phyloP scores from a whole-genome alignment of 2,797 vertebrate genomes.

The Pipistrellus nathusii region DNA sequence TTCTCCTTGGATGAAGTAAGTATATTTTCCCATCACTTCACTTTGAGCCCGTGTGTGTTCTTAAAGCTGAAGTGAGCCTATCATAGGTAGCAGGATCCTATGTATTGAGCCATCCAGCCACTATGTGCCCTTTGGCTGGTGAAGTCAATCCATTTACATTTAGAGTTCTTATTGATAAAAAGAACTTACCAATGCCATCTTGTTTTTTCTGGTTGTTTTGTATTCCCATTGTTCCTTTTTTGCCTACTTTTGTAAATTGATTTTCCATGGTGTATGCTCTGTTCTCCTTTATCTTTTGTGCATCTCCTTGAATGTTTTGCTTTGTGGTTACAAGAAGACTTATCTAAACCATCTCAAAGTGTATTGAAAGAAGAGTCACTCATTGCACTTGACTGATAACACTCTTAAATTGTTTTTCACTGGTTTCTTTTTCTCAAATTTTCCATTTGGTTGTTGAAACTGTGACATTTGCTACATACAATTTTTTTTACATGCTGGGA shows the following conservation, averaged over 20 bases:
- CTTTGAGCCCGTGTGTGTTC: background rate
- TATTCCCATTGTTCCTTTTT: background rate
- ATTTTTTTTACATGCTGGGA: background rate
- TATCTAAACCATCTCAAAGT: background rate
- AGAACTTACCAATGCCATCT: background rate
- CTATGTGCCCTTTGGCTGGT: background rate
- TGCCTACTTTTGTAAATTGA: background rate
- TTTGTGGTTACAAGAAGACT: background rate
- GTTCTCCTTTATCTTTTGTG: background rate
- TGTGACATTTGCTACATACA: background rate
- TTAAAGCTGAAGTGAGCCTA: background rate
- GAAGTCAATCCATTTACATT: background rate
- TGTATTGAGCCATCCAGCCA: background rate
- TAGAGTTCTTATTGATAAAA: background rate
- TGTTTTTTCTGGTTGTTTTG: background rate
- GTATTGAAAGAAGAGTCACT: conserved; percentile 3
- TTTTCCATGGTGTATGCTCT: background rate
- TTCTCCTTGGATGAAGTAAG: background rate
- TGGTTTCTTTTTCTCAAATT: background rate
- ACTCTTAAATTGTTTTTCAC: background rate
- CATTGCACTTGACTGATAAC: background rate
- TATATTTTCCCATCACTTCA: background rate
- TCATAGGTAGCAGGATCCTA: background rate
- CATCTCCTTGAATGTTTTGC: background rate
- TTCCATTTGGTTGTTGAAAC: background rate